phyloP scores from a whole-genome alignment of 2,113 vertebrate species.

The Perccottus glenii region DNA sequence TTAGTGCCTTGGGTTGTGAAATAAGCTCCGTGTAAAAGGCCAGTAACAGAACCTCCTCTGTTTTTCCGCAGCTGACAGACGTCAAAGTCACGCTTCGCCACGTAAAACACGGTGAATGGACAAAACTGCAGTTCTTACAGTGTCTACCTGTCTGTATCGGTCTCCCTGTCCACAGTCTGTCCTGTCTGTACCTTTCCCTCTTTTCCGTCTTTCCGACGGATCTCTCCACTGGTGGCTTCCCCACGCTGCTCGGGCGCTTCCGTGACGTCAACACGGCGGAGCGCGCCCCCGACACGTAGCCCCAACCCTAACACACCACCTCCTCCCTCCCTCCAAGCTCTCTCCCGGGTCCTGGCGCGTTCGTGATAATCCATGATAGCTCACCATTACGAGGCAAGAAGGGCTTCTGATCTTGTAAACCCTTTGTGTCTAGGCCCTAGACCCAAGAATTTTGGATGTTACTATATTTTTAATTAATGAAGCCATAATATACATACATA shows the following conservation, averaged over 20 bases:
- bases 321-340: too few species aligned
- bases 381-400: not conserved
- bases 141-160: conserved; percentile 8
- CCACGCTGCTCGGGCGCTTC: conserved; percentile 51
- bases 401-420: too few species aligned
- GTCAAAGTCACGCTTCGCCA: conserved; percentile 1
- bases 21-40: conserved; percentile 34
- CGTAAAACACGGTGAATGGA: conserved; percentile 15
- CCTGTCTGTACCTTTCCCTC: conserved; percentile 37
- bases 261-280: conserved; percentile 63
- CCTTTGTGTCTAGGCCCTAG: too few species aligned
- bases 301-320: too few species aligned
- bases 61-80: conserved; percentile 11
- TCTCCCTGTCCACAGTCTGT: conserved; percentile 12
- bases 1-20: conserved; percentile 42
- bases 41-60: conserved; percentile 25
- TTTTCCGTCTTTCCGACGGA: conserved; percentile 60
- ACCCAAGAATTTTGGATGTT: too few species aligned
- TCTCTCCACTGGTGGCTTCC: conserved; percentile 63
- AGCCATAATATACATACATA: too few species aligned
- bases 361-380: conserved; percentile 8
- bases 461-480: too few species aligned
- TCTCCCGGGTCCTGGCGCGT: not conserved
- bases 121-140: not conserved
- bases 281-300: conserved; percentile 47